Evolutionary conservation across 2,797 vertebrate species (phyloP).

Genomic region (Myoxocephalus aenaeus): DNA sequence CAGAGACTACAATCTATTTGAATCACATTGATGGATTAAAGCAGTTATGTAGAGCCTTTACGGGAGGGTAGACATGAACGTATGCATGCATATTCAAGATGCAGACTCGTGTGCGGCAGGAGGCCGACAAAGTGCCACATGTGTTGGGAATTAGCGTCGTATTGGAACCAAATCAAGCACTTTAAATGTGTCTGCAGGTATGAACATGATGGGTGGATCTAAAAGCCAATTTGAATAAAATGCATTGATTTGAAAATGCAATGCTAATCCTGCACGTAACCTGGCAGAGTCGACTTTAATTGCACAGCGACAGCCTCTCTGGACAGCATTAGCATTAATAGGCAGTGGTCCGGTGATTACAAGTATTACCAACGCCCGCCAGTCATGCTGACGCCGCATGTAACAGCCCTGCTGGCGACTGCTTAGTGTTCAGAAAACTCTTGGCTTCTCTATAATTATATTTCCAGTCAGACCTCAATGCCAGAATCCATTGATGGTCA

Average conservation of each 20-base stretch:
- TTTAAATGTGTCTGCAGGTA: constrained; percentile 22
- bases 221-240: constrained; percentile 37
- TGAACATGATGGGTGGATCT: constrained; percentile 1
- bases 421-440: constrained; percentile 29
- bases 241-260: constrained; percentile 31
- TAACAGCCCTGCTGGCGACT: constrained; percentile 1
- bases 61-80: background rate
- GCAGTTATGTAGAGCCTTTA: background rate
- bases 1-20: constrained; percentile 2
- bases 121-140: background rate
- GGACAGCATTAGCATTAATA: constrained; percentile 33
- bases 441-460: constrained; percentile 47
- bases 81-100: background rate
- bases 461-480: constrained; percentile 36
- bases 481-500: background rate
- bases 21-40: constrained; percentile 9
- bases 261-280: constrained; percentile 19
- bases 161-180: constrained; percentile 6
- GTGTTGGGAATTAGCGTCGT: background rate
- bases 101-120: background rate
- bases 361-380: constrained; percentile 22
- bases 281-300: constrained; percentile 29
- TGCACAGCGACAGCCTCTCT: constrained; percentile 14
- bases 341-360: constrained; percentile 16
- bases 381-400: constrained; percentile 7